Evolutionary conservation across 2,797 vertebrate genomes (phyloP).

Genomic region (Sebastes hubbsi): DNA sequence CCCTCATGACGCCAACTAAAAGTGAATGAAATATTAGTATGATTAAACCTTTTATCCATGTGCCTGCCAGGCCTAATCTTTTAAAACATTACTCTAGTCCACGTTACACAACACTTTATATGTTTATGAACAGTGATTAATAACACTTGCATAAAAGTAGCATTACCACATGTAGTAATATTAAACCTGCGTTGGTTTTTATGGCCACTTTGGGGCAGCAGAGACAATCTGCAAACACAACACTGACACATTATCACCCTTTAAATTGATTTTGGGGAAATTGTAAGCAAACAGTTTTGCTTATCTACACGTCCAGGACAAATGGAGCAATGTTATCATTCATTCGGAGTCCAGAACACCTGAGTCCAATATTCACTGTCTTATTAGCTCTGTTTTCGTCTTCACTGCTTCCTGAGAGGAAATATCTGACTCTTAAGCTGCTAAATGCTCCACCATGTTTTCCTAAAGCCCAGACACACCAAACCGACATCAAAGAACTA

Average conservation of each 20-base stretch:
- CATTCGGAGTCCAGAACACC: neutral
- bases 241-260: neutral
- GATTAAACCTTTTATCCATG: neutral
- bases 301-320: neutral
- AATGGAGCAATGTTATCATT: neutral
- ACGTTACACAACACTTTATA: neutral
- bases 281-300: neutral
- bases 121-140: neutral
- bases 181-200: neutral
- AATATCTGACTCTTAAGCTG: neutral
- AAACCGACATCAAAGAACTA: no score
- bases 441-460: neutral
- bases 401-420: neutral
- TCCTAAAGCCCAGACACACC: no score
- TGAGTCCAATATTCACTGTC: neutral
- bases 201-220: neutral
- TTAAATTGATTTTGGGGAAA: neutral
- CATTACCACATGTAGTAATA: neutral
- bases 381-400: neutral
- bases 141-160: neutral
- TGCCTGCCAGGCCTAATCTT: neutral
- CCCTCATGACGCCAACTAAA: neutral
- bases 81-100: neutral
- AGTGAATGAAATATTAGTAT: neutral
- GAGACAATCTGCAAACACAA: neutral